phyloP scores from a whole-genome alignment of 1,140 invertebrate genomes.

The Camponotus vicinus region DNA sequence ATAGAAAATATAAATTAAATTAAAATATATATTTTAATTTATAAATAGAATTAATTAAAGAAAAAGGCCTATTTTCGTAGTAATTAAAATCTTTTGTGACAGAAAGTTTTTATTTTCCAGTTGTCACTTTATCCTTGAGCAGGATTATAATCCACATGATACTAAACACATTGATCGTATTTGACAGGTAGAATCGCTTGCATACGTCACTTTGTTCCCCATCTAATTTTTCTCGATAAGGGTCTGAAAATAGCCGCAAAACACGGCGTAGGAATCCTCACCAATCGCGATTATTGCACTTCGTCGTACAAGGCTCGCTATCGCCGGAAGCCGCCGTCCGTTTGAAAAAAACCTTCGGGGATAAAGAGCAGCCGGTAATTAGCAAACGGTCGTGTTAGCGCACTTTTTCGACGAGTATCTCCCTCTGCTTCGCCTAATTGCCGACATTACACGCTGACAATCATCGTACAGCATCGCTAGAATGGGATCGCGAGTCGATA shows the following conservation, averaged over 20 bases:
- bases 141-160: neutral
- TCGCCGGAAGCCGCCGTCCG: conserved; percentile 60
- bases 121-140: neutral
- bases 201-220: neutral
- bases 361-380: conserved; percentile 77
- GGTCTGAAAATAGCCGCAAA: conserved; percentile 21
- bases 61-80: neutral
- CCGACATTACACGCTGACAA: conserved; percentile 71
- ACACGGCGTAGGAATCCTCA: conserved; percentile 16
- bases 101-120: neutral
- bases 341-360: conserved; percentile 1
- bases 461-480: conserved; percentile 48
- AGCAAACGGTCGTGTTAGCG: conserved; percentile 76
- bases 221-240: conserved; percentile 35
- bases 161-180: neutral
- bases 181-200: neutral
- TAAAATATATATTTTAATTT: neutral
- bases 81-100: neutral
- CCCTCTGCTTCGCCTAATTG: conserved; percentile 73
- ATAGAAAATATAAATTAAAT: no score
- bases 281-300: conserved; percentile 50
- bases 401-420: conserved; percentile 61
- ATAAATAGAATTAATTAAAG: neutral
- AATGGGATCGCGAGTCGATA: conserved; percentile 58
- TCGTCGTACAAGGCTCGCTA: conserved; percentile 47